Evolutionary conservation across 2,797 vertebrate species (phyloP).

Genomic region (Thalassophryne amazonica): DNA sequence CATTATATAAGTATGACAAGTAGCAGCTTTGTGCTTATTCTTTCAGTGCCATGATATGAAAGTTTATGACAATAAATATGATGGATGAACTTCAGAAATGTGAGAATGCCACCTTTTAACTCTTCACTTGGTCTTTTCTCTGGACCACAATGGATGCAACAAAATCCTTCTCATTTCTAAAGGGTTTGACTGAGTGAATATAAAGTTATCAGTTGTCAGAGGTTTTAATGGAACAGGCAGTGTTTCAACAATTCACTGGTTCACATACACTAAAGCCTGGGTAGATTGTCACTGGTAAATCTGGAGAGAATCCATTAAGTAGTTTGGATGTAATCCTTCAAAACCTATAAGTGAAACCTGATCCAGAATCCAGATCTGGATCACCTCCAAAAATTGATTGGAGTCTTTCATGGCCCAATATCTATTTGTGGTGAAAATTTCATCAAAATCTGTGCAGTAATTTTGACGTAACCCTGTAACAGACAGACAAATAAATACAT

Average conservation of each 20-base stretch:
- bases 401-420: no score
- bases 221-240: conserved; percentile 9
- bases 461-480: no score
- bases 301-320: no score
- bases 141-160: conserved; percentile 8
- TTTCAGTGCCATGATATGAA: background rate
- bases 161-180: conserved; percentile 15
- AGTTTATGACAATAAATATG: conserved; percentile 19
- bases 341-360: no score
- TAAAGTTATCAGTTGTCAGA: background rate
- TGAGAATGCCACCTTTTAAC: conserved; percentile 26
- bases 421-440: no score
- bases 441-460: no score
- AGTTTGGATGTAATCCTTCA: no score
- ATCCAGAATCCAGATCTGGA: no score
- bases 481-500: no score
- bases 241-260: conserved; percentile 20
- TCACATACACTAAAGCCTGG: conserved; percentile 6
- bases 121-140: conserved; percentile 15
- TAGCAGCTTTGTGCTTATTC: background rate
- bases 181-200: conserved; percentile 4
- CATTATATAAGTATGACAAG: conserved; percentile 1
- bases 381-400: no score
- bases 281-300: no score
- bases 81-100: conserved; percentile 35